Evolutionary conservation across 2,888 invertebrate genomes (phyloP).

Genomic region (Tholera decimalis): DNA sequence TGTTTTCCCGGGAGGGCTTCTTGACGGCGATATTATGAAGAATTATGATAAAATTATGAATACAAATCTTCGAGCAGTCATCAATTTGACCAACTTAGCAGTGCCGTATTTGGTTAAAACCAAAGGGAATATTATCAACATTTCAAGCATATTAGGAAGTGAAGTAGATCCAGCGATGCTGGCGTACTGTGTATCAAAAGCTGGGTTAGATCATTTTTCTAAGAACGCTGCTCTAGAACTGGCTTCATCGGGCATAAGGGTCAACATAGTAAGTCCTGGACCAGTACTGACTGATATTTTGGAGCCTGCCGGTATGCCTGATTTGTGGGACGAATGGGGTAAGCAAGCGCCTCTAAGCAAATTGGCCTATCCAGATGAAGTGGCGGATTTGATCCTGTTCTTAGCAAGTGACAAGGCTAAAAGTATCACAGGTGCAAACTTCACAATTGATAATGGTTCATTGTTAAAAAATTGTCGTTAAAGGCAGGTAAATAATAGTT

Average conservation of each 20-base stretch:
- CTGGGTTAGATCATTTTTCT: constrained; percentile 92
- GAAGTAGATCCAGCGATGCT: background rate
- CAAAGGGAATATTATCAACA: constrained; percentile 68
- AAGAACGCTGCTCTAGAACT: constrained; percentile 93
- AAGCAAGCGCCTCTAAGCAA: constrained; percentile 14
- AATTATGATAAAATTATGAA: constrained; percentile 60
- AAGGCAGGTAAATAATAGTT: background rate
- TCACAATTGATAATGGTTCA: constrained; percentile 39
- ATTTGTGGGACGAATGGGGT: constrained; percentile 26
- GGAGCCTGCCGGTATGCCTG: constrained; percentile 36
- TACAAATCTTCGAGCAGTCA: constrained; percentile 56
- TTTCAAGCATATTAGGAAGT: constrained; percentile 36
- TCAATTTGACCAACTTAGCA: constrained; percentile 55
- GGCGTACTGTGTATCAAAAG: constrained; percentile 45
- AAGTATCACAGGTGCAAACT: constrained; percentile 46
- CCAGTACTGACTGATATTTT: constrained; percentile 86
- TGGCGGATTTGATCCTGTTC: constrained; percentile 40
- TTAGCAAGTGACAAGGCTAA: constrained; percentile 48
- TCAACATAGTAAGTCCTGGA: constrained; percentile 94
- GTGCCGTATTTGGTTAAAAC: constrained; percentile 55
- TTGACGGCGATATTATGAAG: constrained; percentile 44
- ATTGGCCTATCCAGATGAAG: constrained; percentile 29
- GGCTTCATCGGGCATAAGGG: constrained; percentile 91
- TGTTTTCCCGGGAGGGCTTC: constrained; percentile 14
- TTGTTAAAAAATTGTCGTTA: constrained; percentile 1